These are phyloP conservation scores for Pelusios castaneus DNA, from an alignment of 2,113 vertebrate species.

Conservation along the genomic window DNA sequence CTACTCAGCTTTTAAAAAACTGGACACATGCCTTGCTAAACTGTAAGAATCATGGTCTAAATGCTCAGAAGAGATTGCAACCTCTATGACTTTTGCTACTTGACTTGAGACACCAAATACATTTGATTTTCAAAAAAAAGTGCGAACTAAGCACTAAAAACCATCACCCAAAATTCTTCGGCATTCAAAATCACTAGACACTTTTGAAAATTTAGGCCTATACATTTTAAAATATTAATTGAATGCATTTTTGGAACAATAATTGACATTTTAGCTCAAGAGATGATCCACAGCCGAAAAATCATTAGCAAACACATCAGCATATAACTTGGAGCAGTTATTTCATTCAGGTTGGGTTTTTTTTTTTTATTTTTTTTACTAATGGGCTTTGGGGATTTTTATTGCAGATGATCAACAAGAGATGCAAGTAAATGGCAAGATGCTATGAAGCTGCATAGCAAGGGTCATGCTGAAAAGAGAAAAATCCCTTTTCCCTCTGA, in stretches of 20 bases:
- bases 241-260: not conserved
- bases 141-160: not conserved
- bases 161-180: not conserved
- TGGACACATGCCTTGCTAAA: too few species aligned
- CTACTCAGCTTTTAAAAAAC: too few species aligned
- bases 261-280: not conserved
- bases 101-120: too few species aligned
- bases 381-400: too few species aligned
- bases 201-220: too few species aligned
- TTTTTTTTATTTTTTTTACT: too few species aligned
- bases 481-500: not conserved
- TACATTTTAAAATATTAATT: too few species aligned
- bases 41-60: too few species aligned
- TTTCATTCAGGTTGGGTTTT: too few species aligned
- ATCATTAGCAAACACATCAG: not conserved
- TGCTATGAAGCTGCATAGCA: not conserved
- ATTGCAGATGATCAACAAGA: too few species aligned
- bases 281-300: not conserved
- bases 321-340: not conserved
- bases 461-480: rapidly evolving
- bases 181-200: not conserved
- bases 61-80: too few species aligned
- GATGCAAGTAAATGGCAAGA: not conserved
- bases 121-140: conserved; percentile 11
- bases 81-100: too few species aligned